Evolutionary conservation across 2,888 invertebrate genomes (phyloP), one percentile per base, ranked within the genome.

Genomic region (Anticlea derivata): DNA sequence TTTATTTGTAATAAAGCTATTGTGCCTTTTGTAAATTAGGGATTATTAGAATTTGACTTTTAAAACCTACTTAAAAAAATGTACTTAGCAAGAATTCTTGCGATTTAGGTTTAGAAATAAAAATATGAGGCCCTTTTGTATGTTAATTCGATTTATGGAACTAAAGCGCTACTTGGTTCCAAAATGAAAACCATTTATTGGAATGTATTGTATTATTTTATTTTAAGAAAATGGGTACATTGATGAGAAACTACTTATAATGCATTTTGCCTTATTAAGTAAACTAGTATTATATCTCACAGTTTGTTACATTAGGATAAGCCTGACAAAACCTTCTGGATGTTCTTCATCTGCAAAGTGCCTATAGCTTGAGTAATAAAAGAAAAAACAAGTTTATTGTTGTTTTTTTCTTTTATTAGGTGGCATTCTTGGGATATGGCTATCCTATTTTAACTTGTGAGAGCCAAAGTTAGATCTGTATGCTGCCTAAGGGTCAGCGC

Each of bases 401-500:
- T n/a, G n/a, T n/a, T n/a, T n/a, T n/a, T n/a, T n/a, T n/a, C n/a
- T n/a, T n/a, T n/a, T n/a, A n/a, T n/a, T n/a, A n/a, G n/a, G n/a
- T n/a, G n/a, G 7, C 26, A 44, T 34, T 20, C 7, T 44, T 34
- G 31, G 20, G 1, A 26, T 33, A 33, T 44, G 13, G 26, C 10
- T 35, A 27, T 17, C 24, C 12, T 51, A 46, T 39, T 50, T 29
- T 41, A 55, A 47, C 49, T 55, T 52, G 52, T 52, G 47, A 57
- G 50, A 48, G 33, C 38, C 38, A 52, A 30, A 48, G 31, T 41
- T 46, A 58, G 44, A 59, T 57, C 55, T 57, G 50, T 39, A 58
- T 52, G 49, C 45, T 60, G 49, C 50, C 49, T 48, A 43, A n/a
- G n/a, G n/a, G n/a, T n/a, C n/a, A n/a, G n/a, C n/a, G n/a, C n/a